Evolutionary conservation across 2,113 vertebrate genomes (phyloP).

Genomic region (Sminthopsis crassicaudata): DNA sequence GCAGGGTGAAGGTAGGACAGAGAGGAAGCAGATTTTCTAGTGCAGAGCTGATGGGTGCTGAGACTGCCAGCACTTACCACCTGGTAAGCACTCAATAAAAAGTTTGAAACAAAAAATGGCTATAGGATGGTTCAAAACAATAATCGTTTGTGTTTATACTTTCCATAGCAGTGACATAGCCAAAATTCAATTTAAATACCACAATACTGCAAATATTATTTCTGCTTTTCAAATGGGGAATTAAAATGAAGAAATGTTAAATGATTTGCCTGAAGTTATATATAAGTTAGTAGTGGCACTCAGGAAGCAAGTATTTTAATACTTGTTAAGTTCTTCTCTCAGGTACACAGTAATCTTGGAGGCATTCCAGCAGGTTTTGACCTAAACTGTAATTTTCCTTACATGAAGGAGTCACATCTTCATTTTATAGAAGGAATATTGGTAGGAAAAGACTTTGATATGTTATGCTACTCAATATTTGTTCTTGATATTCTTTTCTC

Average conservation of each 20-base stretch:
- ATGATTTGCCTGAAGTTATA: not conserved
- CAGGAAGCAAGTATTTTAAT: not conserved
- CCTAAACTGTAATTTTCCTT: not conserved
- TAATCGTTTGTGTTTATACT: not conserved
- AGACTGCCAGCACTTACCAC: not conserved
- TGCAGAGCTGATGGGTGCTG: not conserved
- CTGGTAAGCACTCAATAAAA: not conserved
- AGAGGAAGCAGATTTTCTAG: not conserved
- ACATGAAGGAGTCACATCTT: not conserved
- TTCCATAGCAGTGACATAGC: not conserved
- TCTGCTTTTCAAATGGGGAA: not conserved
- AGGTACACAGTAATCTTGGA: not conserved
- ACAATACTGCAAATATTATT: not conserved
- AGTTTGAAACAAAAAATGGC: not conserved
- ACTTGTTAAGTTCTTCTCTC: not conserved
- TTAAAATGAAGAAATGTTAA: not conserved
- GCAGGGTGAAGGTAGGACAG: not conserved
- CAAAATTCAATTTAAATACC: not conserved
- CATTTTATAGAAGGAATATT: not conserved
- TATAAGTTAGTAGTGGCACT: not conserved
- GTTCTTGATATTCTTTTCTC: not conserved
- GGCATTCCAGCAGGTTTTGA: not conserved
- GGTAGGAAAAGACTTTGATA: not conserved
- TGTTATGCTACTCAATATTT: not conserved
- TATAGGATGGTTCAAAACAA: not conserved